Conservation (phyloP, 2,888 invertebrate species). For the Xestoiulus laeticollis region DNA sequence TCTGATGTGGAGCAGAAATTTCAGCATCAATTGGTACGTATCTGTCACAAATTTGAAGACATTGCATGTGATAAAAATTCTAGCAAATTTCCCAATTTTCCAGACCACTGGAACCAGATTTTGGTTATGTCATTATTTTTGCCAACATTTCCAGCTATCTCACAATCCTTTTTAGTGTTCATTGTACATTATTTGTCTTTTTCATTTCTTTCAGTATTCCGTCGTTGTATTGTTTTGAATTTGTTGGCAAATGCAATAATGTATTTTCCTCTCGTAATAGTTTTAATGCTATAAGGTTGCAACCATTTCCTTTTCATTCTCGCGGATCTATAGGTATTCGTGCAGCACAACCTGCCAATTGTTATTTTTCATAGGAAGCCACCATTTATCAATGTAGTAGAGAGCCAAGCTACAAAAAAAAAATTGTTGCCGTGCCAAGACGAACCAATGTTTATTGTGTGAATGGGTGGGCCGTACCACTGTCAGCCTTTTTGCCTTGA, state of each 20-base stretch:
- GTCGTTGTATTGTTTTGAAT: not conserved
- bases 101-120: too few relatives aligned
- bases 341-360: constrained; percentile 32
- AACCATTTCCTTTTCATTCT: constrained; percentile 35
- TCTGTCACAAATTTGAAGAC: too few relatives aligned
- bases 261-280: not conserved
- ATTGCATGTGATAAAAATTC: too few relatives aligned
- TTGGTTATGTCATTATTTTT: too few relatives aligned
- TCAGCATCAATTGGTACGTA: too few relatives aligned
- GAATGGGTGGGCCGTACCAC: constrained; percentile 39
- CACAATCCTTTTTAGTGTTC: too few relatives aligned
- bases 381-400: constrained; percentile 30
- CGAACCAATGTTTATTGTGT: constrained; percentile 18
- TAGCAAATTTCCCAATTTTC: too few relatives aligned
- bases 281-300: constrained; percentile 39
- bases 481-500: constrained; percentile 24
- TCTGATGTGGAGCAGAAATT: too few relatives aligned
- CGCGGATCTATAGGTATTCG: not conserved
- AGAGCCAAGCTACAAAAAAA: not conserved
- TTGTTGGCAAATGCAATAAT: constrained; percentile 9
- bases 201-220: not conserved
- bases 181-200: not conserved
- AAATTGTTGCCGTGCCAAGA: constrained; percentile 14
- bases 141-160: too few relatives aligned
- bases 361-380: constrained; percentile 40